Percentiles rank a stretch among this genome's conserved stretches.
These are phyloP conservation scores for Lasioglossum calceatum DNA, from an alignment of 2,888 invertebrate species.

Conservation along the genomic window DNA sequence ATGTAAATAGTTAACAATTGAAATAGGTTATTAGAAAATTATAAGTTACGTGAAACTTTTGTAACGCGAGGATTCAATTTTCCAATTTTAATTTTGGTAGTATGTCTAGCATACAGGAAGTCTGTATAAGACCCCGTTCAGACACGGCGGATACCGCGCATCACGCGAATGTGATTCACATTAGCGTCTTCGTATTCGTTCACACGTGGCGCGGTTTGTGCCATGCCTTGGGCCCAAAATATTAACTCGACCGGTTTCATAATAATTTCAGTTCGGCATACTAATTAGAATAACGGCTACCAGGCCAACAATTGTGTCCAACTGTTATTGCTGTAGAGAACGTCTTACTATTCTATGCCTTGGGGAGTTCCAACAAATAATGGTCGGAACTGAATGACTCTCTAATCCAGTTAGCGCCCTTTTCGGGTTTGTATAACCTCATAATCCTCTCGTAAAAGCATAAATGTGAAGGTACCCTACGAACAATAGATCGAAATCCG, in stretches of 20 bases:
- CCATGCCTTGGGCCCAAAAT: too few species aligned
- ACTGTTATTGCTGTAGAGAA: neutral
- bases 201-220: too few species aligned
- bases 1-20: neutral
- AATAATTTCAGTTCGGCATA: accelerated
- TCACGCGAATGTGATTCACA: too few species aligned
- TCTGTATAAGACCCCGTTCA: neutral
- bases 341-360: neutral
- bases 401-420: slow-evolving; percentile 46
- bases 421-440: neutral
- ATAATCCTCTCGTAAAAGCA: slow-evolving; percentile 14
- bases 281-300: neutral
- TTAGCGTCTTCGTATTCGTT: too few species aligned
- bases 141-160: too few species aligned
- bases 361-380: neutral
- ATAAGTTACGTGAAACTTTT: neutral
- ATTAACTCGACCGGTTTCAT: neutral
- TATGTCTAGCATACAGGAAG: neutral
- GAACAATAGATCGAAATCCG: slow-evolving; percentile 30
- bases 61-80: neutral
- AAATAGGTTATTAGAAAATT: neutral
- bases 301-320: neutral
- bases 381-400: neutral
- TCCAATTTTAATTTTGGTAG: neutral
- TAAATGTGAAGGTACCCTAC: neutral